Evolutionary conservation across 2,888 invertebrate species (phyloP).

Genomic region (Taphrorychus bicolor): DNA sequence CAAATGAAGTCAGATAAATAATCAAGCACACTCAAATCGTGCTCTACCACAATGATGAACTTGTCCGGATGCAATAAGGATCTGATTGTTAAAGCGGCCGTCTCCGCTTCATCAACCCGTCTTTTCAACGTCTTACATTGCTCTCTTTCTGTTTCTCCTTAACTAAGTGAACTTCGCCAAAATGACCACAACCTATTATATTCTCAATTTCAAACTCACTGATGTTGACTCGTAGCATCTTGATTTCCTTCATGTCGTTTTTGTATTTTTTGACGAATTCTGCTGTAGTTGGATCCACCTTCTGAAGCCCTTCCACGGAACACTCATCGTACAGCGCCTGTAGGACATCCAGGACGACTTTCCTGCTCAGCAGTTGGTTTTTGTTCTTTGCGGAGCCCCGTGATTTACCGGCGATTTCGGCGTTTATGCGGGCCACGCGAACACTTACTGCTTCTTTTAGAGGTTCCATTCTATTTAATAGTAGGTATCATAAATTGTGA

Average conservation of each 20-base stretch:
- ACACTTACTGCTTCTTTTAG: slow-evolving; percentile 73
- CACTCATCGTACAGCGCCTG: slow-evolving; percentile 83
- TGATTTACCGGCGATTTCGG: slow-evolving; percentile 62
- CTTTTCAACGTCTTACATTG: slow-evolving; percentile 46
- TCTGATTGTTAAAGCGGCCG: slow-evolving; percentile 91
- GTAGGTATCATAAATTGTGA: no score
- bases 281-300: slow-evolving; percentile 73
- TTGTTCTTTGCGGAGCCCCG: slow-evolving; percentile 54
- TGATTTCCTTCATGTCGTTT: slow-evolving; percentile 72
- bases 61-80: slow-evolving; percentile 90
- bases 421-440: slow-evolving; percentile 72
- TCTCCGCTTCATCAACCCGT: slow-evolving; percentile 34
- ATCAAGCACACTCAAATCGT: slow-evolving; percentile 98
- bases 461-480: slow-evolving; percentile 63
- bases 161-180: slow-evolving; percentile 71
- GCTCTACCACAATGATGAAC: slow-evolving; percentile 99
- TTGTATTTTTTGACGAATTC: slow-evolving; percentile 80
- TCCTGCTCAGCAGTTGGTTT: slow-evolving; percentile 63
- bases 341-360: slow-evolving; percentile 80
- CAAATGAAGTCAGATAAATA: slow-evolving; percentile 99
- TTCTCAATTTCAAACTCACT: slow-evolving; percentile 80
- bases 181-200: slow-evolving; percentile 65
- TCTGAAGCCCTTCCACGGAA: slow-evolving; percentile 73
- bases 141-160: slow-evolving; percentile 80
- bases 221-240: slow-evolving; percentile 72